Base-by-base conservation (phyloP, 2,797 vertebrate genomes). In the Oryzias sinensis region DNA sequence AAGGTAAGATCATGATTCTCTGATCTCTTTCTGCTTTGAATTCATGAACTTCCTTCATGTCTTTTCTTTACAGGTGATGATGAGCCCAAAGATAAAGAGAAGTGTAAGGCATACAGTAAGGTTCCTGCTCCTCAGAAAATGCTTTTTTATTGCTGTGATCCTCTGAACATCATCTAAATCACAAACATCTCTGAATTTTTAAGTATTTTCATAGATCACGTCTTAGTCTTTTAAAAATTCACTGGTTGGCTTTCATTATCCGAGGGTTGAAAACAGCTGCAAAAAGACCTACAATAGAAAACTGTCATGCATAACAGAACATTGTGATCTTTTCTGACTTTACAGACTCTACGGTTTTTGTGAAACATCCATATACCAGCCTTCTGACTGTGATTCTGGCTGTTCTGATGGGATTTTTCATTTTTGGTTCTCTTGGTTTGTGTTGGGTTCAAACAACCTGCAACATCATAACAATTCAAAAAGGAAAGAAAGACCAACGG, bases 1-100 rank as follows among this genome's bases (percentile, higher is more conserved):
- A 27, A 56, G 71, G 74, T 74, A 72, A 66, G 59, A 60, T 3
- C 16, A 1, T 1, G 14, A 15, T 57, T 0, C 6, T 5, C 6
- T 27, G 17, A 24, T 6, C 0, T 4, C 22, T 33, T 24, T 5
- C 0, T 3, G 1, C 11, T 8, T 20, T 43, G 2, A 37, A 16
- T 8, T 5, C 3, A 8, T 18, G n/a, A 2, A 45, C 7, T 16
- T 46, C 1, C 27, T 14, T 1, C 0, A 4, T 0, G 5, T 33
- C 2, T 14, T 7, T 54, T 37, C 3, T 24, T 55, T 14, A 14
- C 53, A 76, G 74, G 11, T 2, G 25, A 27, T 50, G 1, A 24
- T 20, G 47, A 62, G 27, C 46, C 0, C 0, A n/a, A 46, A 2
- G 1, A 43, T 33, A 0, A 24, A 0, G 2, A 0, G 3, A 16